Base-by-base conservation (phyloP, 2,888 invertebrate species). In the Nasonovia ribisnigri region DNA sequence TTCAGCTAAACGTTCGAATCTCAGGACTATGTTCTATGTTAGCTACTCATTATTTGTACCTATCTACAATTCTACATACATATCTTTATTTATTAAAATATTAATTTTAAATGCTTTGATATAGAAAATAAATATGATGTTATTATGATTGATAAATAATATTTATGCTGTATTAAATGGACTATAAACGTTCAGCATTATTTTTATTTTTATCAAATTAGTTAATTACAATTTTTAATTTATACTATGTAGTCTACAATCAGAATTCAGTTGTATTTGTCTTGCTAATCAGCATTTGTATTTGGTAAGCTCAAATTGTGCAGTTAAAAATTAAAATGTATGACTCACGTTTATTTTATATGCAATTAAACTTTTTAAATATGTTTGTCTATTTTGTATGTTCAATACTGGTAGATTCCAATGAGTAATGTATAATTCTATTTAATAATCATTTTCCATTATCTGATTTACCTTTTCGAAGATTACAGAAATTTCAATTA, bases 141-240 rank as follows among this genome's bases (percentile, higher is more conserved):
- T 36, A 42, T 77, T 77, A 42, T 77, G 36, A 42, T 77, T 36
- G 20, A 77, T 77, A 77, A 77, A 77, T 36, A 54, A 88, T 51
- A 88, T 36, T 24, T n/a, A 43, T 43, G 26, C 26, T 43, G 3
- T 51, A 51, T 24, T 51, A 54, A 36, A 42, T 42, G 51, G 51
- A 88, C 51, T 88, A 51, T 54, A 88, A 54, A 88, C 88, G n/a
- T 24, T 51, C 16, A n/a, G 51, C n/a, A 88, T 51, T 84, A 26
- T 84, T 26, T 84, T 26, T 84, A 43, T 43, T 87, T 51, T n/a
- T 36, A 88, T 88, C 43, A 43, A 84, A 88, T 51, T 10, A 24
- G 48, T 88, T 36, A 24, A 88, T 48, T 51, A n/a, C 20, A n/a
- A 24, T 88, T 36, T 87, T 24, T 87, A 48, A 29, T 20, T n/a